Base-by-base conservation (phyloP, 2,888 invertebrate species). In the Onchidella celtica region DNA sequence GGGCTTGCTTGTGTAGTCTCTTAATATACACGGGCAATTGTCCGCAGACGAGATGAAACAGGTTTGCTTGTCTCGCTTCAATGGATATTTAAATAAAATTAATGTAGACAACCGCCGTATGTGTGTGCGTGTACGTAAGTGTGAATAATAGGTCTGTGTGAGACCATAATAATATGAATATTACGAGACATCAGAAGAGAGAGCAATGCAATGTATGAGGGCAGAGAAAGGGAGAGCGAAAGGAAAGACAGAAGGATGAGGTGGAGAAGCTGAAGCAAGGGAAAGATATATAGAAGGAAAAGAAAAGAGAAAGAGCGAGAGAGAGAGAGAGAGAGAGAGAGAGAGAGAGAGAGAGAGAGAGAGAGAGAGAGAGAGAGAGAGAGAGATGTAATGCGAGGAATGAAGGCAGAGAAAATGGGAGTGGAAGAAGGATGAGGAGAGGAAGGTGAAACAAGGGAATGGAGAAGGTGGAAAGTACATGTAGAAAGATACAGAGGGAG, bases 241-340 rank as follows among this genome's bases (percentile, higher is more conserved):
- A 29, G 73, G 29, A 11, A 4, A 29, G 27, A 11, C 27, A 24
- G 11, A 27, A 24, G 6, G 6, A 55, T 11, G 29, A 55, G 27
- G 27, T 27, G 3, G 55, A 55, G n/a, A 72, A 3, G 2, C 1
- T 14, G 6, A 24, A 29, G 34, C 57, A 2, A 73, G 9, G 21
- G 21, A 2, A 4, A 27, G 32, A 4, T 11, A 32, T n/a, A 73
- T 29, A 57, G 32, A 27, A 21, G 32, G 32, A 29, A 11, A 57
- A n/a, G 27, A 9, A 73, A 59, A 57, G 14, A 57, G 59, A 73
- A 17, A 73, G 32, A 73, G 34, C 14, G 11, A 57, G 59, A 73
- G 32, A 73, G 29, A 4, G 27, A 73, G 34, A 32, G 59, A 73
- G 38, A 36, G 34, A 69, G 34, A 32, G 6, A 66, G 66, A 66